phyloP scores from a whole-genome alignment of 2,888 invertebrate genomes.

The Sarcophaga subvicina region DNA sequence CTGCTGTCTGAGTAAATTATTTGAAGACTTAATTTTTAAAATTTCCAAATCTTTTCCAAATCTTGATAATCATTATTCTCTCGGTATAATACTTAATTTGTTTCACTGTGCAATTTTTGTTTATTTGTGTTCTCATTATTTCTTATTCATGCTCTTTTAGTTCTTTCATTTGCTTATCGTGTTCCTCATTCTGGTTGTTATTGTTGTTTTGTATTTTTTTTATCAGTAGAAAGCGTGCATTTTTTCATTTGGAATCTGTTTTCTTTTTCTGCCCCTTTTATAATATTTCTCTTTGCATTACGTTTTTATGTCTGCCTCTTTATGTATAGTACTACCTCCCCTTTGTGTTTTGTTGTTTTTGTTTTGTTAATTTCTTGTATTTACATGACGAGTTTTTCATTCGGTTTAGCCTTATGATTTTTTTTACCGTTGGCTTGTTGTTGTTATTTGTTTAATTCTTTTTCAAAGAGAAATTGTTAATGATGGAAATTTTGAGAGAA shows the following conservation, averaged over 20 bases:
- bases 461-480: not conserved
- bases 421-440: not conserved
- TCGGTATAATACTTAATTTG: no score
- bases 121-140: constrained; percentile 36
- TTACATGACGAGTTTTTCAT: constrained; percentile 2
- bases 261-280: not conserved
- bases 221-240: constrained; percentile 58
- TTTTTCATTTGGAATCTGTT: constrained; percentile 6
- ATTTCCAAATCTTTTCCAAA: no score
- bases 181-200: not conserved
- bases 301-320: not conserved
- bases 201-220: constrained; percentile 17
- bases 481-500: not conserved
- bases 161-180: constrained; percentile 20
- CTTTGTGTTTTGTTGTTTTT: constrained; percentile 1
- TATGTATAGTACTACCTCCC: not conserved
- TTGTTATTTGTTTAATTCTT: constrained; percentile 26
- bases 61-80: not conserved
- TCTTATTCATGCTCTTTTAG: constrained; percentile 42
- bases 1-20: no score
- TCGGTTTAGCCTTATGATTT: constrained; percentile 5
- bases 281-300: no score
- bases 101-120: not conserved
- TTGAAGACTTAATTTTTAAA: no score
- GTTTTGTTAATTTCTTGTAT: not conserved